These are phyloP conservation scores for Helicoverpa zea DNA, from an alignment of 1,140 invertebrate genomes.

Conservation along the genomic window DNA sequence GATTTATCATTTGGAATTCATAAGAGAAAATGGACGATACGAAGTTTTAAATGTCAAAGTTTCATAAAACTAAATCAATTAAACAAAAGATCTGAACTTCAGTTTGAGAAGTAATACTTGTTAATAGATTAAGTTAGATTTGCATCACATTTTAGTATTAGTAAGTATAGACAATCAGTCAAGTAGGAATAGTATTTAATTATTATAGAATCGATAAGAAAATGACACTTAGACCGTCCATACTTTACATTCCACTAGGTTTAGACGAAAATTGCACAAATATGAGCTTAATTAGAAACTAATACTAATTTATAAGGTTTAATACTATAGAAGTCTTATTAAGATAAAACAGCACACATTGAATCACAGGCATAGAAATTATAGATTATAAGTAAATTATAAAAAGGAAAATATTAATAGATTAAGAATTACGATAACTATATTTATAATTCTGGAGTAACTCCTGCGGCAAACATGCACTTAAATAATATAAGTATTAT, in stretches of 20 bases:
- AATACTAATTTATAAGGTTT: neutral
- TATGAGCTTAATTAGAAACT: neutral
- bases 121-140: neutral
- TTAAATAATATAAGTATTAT: slow-evolving; percentile 35
- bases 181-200: neutral
- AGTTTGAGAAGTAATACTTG: neutral
- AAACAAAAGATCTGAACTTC: neutral
- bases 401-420: neutral
- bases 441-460: slow-evolving; percentile 1
- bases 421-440: neutral
- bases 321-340: neutral
- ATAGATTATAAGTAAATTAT: neutral
- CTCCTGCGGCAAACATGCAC: slow-evolving; percentile 19
- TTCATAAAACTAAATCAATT: neutral
- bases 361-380: slow-evolving; percentile 27
- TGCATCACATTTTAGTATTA: slow-evolving; percentile 22
- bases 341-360: neutral
- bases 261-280: neutral
- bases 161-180: neutral
- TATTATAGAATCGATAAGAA: neutral
- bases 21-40: neutral
- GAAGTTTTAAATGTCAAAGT: neutral
- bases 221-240: slow-evolving; percentile 60
- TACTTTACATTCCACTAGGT: slow-evolving; percentile 74
- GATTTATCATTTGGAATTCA: neutral